Evolutionary conservation across 2,113 vertebrate genomes (phyloP).

Genomic region (Corythornis madagascariensis): DNA sequence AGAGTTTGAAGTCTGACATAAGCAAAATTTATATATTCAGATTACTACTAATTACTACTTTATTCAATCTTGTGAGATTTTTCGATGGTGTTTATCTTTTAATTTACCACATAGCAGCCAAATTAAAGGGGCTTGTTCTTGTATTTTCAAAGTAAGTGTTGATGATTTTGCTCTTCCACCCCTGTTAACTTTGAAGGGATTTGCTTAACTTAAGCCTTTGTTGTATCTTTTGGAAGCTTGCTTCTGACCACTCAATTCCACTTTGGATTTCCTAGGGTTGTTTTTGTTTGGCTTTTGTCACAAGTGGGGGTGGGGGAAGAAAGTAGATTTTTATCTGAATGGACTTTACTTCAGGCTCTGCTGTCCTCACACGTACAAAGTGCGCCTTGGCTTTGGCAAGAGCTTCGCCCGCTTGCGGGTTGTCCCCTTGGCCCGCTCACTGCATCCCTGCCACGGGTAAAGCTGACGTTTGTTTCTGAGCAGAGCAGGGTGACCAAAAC

Average conservation of each 20-base stretch:
- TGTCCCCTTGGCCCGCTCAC: background rate
- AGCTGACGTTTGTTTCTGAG: background rate
- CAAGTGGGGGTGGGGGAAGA: no score
- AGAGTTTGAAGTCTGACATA: background rate
- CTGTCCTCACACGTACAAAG: background rate
- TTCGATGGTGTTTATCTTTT: background rate
- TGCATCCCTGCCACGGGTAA: background rate
- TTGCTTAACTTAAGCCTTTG: background rate
- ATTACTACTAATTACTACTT: background rate
- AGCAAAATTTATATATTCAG: accelerated
- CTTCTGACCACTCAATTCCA: accelerated
- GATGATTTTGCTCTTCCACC: background rate
- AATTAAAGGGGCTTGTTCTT: background rate
- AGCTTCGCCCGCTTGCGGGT: background rate
- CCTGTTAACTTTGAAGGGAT: background rate
- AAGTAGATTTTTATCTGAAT: background rate
- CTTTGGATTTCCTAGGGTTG: background rate
- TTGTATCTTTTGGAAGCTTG: background rate
- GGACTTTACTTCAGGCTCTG: background rate
- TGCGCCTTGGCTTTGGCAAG: accelerated
- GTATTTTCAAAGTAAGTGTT: background rate
- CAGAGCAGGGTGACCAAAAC: background rate
- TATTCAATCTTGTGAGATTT: accelerated
- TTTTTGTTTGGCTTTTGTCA: background rate
- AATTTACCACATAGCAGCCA: background rate